Evolutionary conservation across 2,797 vertebrate genomes (phyloP), one percentile per base, ranked within the genome.

Genomic region (Monodelphis domestica): DNA sequence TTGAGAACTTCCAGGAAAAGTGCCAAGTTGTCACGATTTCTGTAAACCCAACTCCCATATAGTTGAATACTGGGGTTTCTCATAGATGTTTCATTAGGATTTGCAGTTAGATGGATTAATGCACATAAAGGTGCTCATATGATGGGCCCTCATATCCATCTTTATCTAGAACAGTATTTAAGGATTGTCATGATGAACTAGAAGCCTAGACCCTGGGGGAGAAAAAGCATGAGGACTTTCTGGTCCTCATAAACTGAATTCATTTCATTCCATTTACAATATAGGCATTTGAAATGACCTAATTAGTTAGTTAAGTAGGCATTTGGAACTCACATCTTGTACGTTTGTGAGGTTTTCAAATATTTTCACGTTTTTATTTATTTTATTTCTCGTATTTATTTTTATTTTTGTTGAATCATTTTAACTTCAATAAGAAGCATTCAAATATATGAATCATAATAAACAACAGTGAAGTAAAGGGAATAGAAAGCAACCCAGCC

Each of bases 221-320:
- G 11, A 56, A n/a, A 51, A 87, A 93, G 38, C 53, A 26, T 12
- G n/a, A 38, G 57, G 38, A 91, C 91, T 92, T 89, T 90, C 91
- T 93, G 15, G 6, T 57, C 38, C 51, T 95, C 92, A 57, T 96
- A 92, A 93, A 91, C n/a, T 51, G 38, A 21, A 91, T n/a, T 96
- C 53, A 45, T 92, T 59, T 91, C 93, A 92, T 90, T 94, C 55
- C 90, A 30, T 53, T 78, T 94, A 5, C 90, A 56, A 53, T 91
- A 70, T 57, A 95, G 92, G 90, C n/a, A 95, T 87, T 92, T 45
- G 33, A 92, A 96, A 95, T 53, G 30, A 95, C 54, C 91, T 78
- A 52, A 52, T 91, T 38, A 89, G 88, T n/a, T 63, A 57, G 0
- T 93, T 78, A 11, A 4, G 84, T 94, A 92, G 24, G 90, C 63